Base-by-base conservation (phyloP, 2,888 invertebrate genomes). In the Steinernema hermaphroditum region DNA sequence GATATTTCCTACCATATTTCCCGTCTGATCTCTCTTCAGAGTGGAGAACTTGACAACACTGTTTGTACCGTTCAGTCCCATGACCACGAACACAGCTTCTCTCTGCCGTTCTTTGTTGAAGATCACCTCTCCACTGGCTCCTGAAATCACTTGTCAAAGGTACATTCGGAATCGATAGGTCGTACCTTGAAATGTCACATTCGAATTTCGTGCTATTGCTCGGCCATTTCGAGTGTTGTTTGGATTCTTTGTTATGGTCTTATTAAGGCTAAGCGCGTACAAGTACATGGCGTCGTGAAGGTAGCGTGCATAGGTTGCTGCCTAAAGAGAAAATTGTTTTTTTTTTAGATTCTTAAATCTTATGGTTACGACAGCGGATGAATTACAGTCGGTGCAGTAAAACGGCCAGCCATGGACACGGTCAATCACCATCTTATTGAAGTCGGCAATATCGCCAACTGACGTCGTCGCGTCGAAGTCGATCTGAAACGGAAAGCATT, bases 231-330 rank as follows among this genome's bases (percentile, higher is more conserved):
- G 22, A 16, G 2, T 8, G 27, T 54, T 54, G 6, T 22, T 8
- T 22, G 54, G 27, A 27, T 54, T 27, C 27, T 54, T 27, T 1
- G 34, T 22, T 19, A 72, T 22, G 0, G 68, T 72, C 46, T n/a
- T 1, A 32, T 72, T 72, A 0, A 72, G 32, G 0, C 69, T 69
- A 4, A 27, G 14, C 0, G 69, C 69, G 50, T 72, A 68, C 4
- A 72, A 24, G 24, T 72, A 72, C 14, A 54, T 44, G 0, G 72
- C 37, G 44, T 72, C 72, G 43, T 69, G 50, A 29, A 72, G 54
- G 29, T 68, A 69, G 9, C 69, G 41, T 6, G 49, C 12, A 32
- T 62, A 72, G 0, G 43, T 44, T 22, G 72, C 29, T 0, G 46
- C 68, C 72, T 72, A 19, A 69, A 72, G 0, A 14, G n/a, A n/a